Conservation (phyloP, 92 coral and sea anemone genomes). For the Phenganax subtilis region DNA sequence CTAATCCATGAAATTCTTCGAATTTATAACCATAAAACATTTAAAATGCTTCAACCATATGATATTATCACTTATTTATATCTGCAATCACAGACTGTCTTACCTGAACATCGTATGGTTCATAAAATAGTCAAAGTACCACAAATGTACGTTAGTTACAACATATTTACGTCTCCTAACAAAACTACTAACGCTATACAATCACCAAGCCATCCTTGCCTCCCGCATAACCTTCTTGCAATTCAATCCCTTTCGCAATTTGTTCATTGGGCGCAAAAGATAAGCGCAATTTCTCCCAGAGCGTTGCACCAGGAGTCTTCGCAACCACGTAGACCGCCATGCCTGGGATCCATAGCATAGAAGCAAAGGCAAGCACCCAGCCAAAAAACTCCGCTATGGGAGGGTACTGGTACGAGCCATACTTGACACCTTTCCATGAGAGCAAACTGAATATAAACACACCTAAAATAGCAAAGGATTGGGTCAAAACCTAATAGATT, state of each 20-base stretch:
- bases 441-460: conserved; percentile 73
- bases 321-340: conserved; percentile 77
- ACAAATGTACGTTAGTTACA: too few species aligned
- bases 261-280: conserved; percentile 61
- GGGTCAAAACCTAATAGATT: too few species aligned
- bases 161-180: not conserved
- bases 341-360: conserved; percentile 94
- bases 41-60: not conserved
- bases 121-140: too few species aligned
- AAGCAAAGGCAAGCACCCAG: conserved; percentile 86
- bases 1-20: too few species aligned
- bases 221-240: conserved; percentile 58
- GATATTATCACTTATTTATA: not conserved
- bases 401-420: conserved; percentile 80
- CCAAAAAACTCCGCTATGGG: conserved; percentile 87
- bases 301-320: conserved; percentile 49
- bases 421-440: conserved; percentile 82
- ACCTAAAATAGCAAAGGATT: conserved; percentile 42
- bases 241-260: conserved; percentile 66
- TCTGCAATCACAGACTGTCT: not conserved
- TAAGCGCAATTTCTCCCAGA: conserved; percentile 47
- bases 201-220: not conserved
- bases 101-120: too few species aligned
- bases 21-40: not conserved
- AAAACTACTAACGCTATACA: not conserved